Conservation (phyloP, 2,888 invertebrate genomes). For the Rhamphomyia laevipes region DNA sequence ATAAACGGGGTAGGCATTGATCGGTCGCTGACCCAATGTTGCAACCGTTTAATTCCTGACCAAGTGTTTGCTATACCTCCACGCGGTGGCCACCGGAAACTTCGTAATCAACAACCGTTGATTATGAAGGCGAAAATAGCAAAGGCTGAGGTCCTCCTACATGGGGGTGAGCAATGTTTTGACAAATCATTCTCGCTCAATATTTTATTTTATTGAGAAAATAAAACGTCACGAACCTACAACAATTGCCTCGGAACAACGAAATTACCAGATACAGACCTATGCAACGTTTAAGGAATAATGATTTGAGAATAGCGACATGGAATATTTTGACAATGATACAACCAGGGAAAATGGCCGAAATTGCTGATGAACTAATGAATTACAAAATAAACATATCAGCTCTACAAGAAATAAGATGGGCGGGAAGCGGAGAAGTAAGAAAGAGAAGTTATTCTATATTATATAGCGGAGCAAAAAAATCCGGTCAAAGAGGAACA, state of each 20-base stretch:
- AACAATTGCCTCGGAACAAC: background rate
- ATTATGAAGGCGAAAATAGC: too few relatives aligned
- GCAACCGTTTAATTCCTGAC: too few relatives aligned
- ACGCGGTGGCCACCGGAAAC: too few relatives aligned
- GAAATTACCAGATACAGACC: background rate
- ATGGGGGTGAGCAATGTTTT: too few relatives aligned
- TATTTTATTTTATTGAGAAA: background rate
- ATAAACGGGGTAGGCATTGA: too few relatives aligned
- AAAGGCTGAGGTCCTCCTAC: too few relatives aligned
- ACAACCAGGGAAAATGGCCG: background rate
- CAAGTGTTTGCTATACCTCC: too few relatives aligned
- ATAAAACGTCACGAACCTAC: background rate
- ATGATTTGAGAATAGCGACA: conserved; percentile 2
- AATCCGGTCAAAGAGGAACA: background rate
- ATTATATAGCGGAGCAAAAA: background rate
- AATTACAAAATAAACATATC: conserved; percentile 1
- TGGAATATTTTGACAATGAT: conserved; percentile 3
- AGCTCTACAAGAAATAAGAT: conserved; percentile 2
- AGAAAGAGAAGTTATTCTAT: background rate
- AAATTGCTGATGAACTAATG: background rate
- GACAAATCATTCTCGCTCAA: too few relatives aligned
- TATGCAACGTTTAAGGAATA: background rate
- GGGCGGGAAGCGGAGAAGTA: background rate
- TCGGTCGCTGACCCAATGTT: too few relatives aligned
- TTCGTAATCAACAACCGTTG: too few relatives aligned